Percentiles rank a stretch among this genome's conserved stretches.
Conservation (phyloP, 2,797 vertebrate species). For the Lutjanus campechanus region DNA sequence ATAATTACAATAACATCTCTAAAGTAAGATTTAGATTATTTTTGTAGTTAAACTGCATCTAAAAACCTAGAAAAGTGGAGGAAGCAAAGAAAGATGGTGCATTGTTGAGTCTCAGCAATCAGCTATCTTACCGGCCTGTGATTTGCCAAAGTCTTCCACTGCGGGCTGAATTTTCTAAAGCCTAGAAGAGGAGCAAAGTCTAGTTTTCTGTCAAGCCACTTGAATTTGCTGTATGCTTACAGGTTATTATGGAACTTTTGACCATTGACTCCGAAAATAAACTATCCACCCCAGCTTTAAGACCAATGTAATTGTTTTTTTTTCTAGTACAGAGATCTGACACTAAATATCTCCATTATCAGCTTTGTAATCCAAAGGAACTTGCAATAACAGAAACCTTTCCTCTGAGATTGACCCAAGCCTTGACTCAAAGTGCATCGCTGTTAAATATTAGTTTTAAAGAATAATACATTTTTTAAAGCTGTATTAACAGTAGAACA, state of each 20-base stretch:
- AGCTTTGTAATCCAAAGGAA: slow-evolving; percentile 19
- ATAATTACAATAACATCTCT: not conserved
- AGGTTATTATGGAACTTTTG: too few species aligned
- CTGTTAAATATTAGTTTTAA: not conserved
- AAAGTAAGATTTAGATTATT: too few species aligned
- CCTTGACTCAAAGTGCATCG: not conserved
- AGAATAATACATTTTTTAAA: not conserved
- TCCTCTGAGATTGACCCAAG: not conserved
- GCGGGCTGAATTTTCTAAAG: too few species aligned
- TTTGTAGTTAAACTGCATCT: not conserved
- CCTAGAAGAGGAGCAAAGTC: too few species aligned
- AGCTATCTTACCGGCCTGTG: too few species aligned
- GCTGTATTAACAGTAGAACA: not conserved
- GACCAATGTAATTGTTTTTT: not conserved
- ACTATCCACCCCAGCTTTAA: too few species aligned
- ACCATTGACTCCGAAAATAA: too few species aligned
- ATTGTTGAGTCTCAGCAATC: too few species aligned
- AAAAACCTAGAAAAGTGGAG: not conserved
- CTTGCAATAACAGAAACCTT: not conserved
- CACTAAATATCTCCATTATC: not conserved
- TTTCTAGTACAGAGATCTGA: not conserved
- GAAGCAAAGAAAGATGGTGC: too few species aligned
- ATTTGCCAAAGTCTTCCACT: too few species aligned
- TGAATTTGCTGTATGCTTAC: too few species aligned
- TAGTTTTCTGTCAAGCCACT: too few species aligned